Base-by-base conservation (phyloP, 2,797 vertebrate genomes). In the Ambastaia sidthimunki region DNA sequence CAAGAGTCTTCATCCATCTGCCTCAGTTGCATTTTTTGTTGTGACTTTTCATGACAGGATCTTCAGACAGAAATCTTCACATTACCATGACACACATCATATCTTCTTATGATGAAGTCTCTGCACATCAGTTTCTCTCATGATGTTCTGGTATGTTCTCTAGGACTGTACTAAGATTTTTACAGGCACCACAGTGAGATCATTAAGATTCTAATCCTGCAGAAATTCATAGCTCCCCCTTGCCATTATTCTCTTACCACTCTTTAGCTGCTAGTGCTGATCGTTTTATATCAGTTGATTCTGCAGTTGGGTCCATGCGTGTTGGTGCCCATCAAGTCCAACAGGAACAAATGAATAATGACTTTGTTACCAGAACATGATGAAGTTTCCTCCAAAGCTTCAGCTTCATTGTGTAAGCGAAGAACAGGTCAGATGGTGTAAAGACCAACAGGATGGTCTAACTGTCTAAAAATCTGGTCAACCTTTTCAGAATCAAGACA, bases 291-390 rank as follows among this genome's bases (percentile, higher is more conserved):
- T 66, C 3, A 12, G 19, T 6, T 6, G n/a, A 23, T 31, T 75
- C 15, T 13, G 37, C 57, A 15, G 31, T 31, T 21, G 48, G 28
- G 52, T 67, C 52, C 12, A 31, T 9, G n/a, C 11, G 1, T 72
- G 67, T 57, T 23, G 48, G 23, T 52, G 55, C 16, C 31, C 37
- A 50, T 25, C 44, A 59, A 78, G 25, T 25, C 19, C 74, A 82
- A 57, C 13, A 71, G 62, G 48, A 74, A 34, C 12, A 7, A 37
- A 19, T 23, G 19, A 23, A 25, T 41, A 37, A 21, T 16, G 37
- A 18, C 7, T 68, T 10, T 18, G 48, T 21, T 37, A 7, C 59
- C 23, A 57, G 23, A 41, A 47, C 18, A n/a, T 12, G 44, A 55
- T 23, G 21, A 34, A 12, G 28, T 28, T 28, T 28, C 41, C 34